Conservation (phyloP, 1,140 invertebrate species). For the Heliconius melpomene region DNA sequence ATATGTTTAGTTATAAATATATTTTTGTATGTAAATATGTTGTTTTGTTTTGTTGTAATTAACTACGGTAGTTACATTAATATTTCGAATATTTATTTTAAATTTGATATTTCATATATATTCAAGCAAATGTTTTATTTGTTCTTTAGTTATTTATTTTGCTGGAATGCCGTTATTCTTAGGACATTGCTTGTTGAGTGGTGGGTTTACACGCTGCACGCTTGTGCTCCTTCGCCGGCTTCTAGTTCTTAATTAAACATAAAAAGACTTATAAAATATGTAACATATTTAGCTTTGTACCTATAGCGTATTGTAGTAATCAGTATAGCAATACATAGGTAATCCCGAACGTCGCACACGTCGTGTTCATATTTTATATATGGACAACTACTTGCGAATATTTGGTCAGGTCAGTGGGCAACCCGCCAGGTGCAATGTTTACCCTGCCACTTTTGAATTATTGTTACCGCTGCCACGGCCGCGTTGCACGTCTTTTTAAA, state of each 20-base stretch:
- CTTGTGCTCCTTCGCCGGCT: no score
- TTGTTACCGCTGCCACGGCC: conserved; percentile 1
- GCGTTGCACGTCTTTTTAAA: conserved; percentile 18
- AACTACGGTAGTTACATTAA: neutral
- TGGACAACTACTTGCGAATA: conserved; percentile 6
- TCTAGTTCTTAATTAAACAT: no score
- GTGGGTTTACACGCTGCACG: no score
- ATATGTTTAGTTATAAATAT: neutral
- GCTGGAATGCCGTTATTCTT: no score
- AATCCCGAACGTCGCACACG: neutral
- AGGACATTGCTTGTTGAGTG: no score
- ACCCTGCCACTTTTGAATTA: conserved; percentile 18
- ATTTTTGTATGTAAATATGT: neutral
- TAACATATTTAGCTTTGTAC: no score
- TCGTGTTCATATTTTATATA: conserved; percentile 19
- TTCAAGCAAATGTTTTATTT: no score
- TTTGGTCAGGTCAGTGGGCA: conserved; percentile 20
- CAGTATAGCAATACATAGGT: neutral
- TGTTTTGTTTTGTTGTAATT: neutral
- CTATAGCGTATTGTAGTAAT: neutral
- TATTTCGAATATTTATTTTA: neutral
- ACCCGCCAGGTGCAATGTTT: conserved; percentile 19
- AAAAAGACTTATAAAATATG: no score
- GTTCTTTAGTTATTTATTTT: no score
- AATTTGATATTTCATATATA: no score